These are phyloP conservation scores for Cerceris ruficornis DNA, from an alignment of 2,888 invertebrate genomes.

Conservation along the genomic window DNA sequence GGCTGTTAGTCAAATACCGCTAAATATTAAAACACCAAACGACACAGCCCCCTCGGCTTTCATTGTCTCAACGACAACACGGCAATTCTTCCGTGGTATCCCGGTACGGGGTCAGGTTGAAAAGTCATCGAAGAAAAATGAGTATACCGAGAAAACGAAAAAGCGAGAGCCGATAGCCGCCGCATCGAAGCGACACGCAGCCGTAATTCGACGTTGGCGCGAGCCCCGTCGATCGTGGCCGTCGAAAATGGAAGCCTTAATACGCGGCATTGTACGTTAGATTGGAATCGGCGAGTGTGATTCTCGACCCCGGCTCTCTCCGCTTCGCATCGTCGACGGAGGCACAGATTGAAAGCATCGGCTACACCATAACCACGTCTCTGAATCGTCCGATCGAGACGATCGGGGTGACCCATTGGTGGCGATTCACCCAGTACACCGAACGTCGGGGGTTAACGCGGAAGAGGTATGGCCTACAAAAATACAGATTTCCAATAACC, in stretches of 20 bases:
- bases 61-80: no score
- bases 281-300: conserved; percentile 58
- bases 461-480: conserved; percentile 77
- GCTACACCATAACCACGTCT: conserved; percentile 47
- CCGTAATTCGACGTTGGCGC: conserved; percentile 39
- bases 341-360: conserved; percentile 57
- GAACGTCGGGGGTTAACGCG: conserved; percentile 50
- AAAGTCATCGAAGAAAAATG: conserved; percentile 42
- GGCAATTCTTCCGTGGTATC: not conserved
- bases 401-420: conserved; percentile 71
- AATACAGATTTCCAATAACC: conserved; percentile 81
- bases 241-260: conserved; percentile 57
- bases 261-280: conserved; percentile 67
- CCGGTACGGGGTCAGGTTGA: conserved; percentile 1
- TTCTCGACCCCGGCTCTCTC: conserved; percentile 24
- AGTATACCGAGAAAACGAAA: not conserved
- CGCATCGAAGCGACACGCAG: not conserved
- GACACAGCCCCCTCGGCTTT: no score
- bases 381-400: conserved; percentile 64
- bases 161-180: conserved; percentile 12
- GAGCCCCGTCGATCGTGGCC: conserved; percentile 27
- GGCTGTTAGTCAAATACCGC: no score
- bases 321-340: conserved; percentile 39
- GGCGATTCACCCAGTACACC: conserved; percentile 60
- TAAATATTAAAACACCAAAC: no score